phyloP scores from a whole-genome alignment of 1,140 invertebrate species.

The Tetramorium parvispinum region DNA sequence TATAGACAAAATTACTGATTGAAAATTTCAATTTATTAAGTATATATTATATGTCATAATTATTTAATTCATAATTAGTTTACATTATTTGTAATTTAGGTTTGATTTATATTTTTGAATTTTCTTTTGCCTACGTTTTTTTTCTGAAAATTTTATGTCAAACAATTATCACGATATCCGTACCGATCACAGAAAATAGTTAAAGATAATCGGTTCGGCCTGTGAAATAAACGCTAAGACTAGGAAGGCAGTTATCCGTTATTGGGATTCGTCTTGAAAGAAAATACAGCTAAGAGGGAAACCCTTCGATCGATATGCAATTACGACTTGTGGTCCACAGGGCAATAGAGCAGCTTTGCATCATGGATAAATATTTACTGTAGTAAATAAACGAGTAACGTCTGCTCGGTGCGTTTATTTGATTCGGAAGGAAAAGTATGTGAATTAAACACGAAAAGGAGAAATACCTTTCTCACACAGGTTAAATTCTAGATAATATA shows the following conservation, averaged over 20 bases:
- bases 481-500: not conserved
- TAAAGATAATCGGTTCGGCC: not conserved
- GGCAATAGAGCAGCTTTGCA: slow-evolving; percentile 41
- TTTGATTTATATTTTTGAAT: not conserved
- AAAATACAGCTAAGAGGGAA: slow-evolving; percentile 15
- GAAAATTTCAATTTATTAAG: not conserved
- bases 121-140: not conserved
- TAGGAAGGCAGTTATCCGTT: not conserved
- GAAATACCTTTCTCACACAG: not conserved
- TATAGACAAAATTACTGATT: not conserved
- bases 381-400: slow-evolving; percentile 39
- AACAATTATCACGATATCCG: not conserved
- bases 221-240: slow-evolving; percentile 48
- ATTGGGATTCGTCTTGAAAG: slow-evolving; percentile 39
- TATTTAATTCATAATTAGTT: not conserved
- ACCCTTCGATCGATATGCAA: slow-evolving; percentile 66
- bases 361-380: slow-evolving; percentile 66
- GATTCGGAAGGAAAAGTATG: slow-evolving; percentile 13
- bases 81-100: not conserved
- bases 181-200: not conserved
- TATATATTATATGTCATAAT: not conserved
- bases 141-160: not conserved
- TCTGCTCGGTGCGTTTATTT: slow-evolving; percentile 33
- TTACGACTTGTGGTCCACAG: slow-evolving; percentile 57
- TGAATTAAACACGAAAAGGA: slow-evolving; percentile 25